These are phyloP conservation scores for Elaphurus davidianus DNA, from an alignment of 2,113 vertebrate species.

Conservation along the genomic window DNA sequence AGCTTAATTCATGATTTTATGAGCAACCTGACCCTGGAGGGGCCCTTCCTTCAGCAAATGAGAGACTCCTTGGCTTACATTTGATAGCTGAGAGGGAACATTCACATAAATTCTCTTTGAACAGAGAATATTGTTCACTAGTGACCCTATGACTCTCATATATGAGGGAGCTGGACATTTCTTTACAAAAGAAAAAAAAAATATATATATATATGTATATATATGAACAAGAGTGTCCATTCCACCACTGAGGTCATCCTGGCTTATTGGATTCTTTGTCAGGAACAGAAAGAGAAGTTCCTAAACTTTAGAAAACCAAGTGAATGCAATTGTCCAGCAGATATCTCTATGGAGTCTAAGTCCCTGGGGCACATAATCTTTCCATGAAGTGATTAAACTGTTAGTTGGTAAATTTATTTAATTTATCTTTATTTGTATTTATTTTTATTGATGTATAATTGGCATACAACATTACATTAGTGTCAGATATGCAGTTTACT, in stretches of 20 bases:
- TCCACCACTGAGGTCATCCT: not conserved
- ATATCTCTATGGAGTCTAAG: not conserved
- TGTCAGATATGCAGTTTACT: not conserved
- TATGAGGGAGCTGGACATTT: not conserved
- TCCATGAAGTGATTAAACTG: not conserved
- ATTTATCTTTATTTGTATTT: not conserved
- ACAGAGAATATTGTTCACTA: conserved; percentile 38
- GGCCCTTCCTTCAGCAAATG: not conserved
- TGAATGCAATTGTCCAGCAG: not conserved
- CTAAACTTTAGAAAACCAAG: conserved; percentile 45
- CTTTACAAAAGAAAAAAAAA: conserved; percentile 17
- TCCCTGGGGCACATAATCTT: not conserved
- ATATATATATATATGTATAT: not conserved
- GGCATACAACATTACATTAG: not conserved
- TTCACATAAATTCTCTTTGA: conserved; percentile 15
- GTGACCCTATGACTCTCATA: conserved; percentile 1
- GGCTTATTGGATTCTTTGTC: conserved; percentile 20
- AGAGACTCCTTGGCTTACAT: not conserved
- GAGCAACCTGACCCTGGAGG: not conserved
- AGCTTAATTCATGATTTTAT: not conserved
- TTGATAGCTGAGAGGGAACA: not conserved
- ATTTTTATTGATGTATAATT: not conserved
- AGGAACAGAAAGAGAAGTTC: not conserved
- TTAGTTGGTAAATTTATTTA: not conserved
- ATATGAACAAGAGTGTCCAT: not conserved